phyloP scores from a whole-genome alignment of 1,140 invertebrate genomes.

The Microplitis demolitor region DNA sequence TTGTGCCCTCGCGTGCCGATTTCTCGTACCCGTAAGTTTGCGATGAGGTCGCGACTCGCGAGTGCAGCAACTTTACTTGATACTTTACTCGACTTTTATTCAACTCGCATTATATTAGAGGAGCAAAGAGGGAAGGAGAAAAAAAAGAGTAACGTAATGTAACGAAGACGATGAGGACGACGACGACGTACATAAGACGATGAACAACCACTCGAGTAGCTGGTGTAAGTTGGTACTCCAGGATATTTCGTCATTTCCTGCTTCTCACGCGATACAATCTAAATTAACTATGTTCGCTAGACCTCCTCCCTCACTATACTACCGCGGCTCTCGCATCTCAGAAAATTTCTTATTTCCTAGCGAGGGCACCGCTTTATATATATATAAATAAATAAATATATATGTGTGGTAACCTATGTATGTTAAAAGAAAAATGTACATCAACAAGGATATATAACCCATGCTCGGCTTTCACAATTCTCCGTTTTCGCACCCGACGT shows the following conservation, averaged over 20 bases:
- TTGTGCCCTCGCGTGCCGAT: conserved; percentile 18
- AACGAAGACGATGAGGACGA: too few species aligned
- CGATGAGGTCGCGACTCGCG: conserved; percentile 30
- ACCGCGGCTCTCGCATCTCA: conserved; percentile 29
- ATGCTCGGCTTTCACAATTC: conserved; percentile 16
- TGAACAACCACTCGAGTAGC: background rate
- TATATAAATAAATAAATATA: background rate
- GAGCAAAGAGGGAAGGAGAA: background rate
- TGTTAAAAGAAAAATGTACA: background rate
- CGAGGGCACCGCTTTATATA: conserved; percentile 36
- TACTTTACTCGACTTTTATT: background rate
- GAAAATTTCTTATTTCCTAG: conserved; percentile 61
- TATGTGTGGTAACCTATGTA: background rate
- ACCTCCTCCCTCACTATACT: conserved; percentile 47
- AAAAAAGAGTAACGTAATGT: background rate
- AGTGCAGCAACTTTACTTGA: background rate
- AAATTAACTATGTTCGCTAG: conserved; percentile 64
- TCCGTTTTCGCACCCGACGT: background rate
- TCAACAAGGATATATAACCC: background rate
- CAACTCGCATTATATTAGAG: background rate
- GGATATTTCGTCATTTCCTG: conserved; percentile 64
- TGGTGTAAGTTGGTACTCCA: conserved; percentile 60
- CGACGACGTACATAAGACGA: conserved; percentile 1
- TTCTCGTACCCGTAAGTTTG: background rate
- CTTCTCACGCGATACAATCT: conserved; percentile 64